Percentiles rank a stretch among this genome's conserved stretches.
Evolutionary conservation across 2,113 vertebrate species (phyloP).

Genomic region (Muntiacus muntjak): DNA sequence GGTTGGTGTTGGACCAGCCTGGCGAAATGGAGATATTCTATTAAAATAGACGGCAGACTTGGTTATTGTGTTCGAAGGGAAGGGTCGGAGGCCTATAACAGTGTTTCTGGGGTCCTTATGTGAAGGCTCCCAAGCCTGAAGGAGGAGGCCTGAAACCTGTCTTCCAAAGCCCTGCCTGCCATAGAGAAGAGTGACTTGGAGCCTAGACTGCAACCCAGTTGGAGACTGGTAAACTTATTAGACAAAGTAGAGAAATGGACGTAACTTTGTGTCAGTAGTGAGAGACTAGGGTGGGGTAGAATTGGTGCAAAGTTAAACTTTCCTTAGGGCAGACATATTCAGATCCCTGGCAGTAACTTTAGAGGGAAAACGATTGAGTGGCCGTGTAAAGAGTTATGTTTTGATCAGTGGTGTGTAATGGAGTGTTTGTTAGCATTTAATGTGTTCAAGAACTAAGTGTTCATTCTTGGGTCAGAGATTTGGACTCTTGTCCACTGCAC

Average conservation of each 20-base stretch:
- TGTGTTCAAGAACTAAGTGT: neutral
- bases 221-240: neutral
- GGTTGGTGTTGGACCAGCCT: constrained; percentile 3
- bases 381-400: neutral
- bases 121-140: neutral
- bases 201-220: neutral
- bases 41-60: neutral
- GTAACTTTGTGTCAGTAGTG: neutral
- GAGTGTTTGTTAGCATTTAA: neutral
- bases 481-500: neutral
- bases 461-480: neutral
- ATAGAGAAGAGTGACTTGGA: neutral
- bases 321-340: neutral
- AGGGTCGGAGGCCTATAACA: neutral
- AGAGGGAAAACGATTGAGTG: neutral
- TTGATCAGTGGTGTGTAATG: neutral
- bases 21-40: neutral
- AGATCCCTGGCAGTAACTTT: neutral
- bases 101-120: neutral
- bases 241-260: neutral
- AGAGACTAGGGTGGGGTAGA: neutral
- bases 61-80: neutral
- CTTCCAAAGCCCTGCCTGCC: neutral
- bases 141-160: neutral
- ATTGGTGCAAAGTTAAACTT: neutral